These are phyloP conservation scores for Morinoia aosen DNA, from an alignment of 2,888 invertebrate genomes.

Conservation along the genomic window DNA sequence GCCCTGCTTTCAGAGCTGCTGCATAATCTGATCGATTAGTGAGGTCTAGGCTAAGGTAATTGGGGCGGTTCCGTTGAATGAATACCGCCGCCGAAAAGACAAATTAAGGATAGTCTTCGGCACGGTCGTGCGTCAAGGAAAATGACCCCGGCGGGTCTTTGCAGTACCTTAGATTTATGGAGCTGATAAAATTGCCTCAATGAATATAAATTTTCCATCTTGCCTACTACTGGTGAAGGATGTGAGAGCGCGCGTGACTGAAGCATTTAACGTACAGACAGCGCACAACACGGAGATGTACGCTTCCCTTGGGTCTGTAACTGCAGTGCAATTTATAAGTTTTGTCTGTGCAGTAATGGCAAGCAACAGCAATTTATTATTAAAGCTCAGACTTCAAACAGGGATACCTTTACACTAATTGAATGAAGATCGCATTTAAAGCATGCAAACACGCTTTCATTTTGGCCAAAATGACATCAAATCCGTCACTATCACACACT, in stretches of 20 bases:
- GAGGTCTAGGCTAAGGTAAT: background rate
- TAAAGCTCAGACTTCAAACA: background rate
- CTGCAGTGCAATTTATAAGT: background rate
- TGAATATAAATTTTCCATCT: background rate
- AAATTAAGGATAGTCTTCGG: background rate
- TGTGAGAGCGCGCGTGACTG: background rate
- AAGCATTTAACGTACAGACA: background rate
- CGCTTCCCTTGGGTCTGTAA: no score
- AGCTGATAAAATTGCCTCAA: background rate
- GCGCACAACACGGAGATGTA: background rate
- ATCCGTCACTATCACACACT: background rate
- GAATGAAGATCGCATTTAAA: background rate
- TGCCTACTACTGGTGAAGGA: background rate
- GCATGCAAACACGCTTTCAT: background rate
- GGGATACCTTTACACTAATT: background rate
- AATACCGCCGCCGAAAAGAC: background rate
- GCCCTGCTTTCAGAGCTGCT: background rate
- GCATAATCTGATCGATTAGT: constrained; percentile 12
- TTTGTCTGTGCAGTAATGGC: background rate
- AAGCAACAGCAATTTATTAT: background rate
- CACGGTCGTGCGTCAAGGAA: background rate
- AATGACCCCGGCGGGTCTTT: background rate
- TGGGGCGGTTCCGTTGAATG: background rate
- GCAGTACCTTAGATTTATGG: background rate
- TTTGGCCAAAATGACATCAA: background rate